Evolutionary conservation across 1,140 invertebrate genomes (phyloP).

Genomic region (Cotesia glomerata): DNA sequence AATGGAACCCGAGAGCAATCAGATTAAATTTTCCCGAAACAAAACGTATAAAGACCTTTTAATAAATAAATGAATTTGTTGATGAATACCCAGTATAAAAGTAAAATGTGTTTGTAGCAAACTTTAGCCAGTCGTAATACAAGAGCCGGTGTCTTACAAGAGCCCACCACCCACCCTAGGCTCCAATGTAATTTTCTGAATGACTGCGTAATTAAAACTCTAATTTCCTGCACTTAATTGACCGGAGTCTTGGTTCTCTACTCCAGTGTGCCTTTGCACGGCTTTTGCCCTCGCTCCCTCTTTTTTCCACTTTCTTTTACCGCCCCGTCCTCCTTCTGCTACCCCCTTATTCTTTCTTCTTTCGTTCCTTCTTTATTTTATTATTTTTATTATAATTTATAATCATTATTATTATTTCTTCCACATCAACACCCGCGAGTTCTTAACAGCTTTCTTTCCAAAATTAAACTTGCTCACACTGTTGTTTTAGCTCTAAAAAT

Average conservation of each 20-base stretch:
- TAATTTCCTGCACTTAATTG: constrained; percentile 66
- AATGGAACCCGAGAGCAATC: no score
- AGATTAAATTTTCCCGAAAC: no score
- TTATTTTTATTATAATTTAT: no score
- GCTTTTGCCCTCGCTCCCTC: constrained; percentile 11
- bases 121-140: neutral
- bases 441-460: no score
- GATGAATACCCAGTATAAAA: neutral
- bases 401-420: no score
- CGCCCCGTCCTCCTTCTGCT: no score
- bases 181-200: constrained; percentile 65
- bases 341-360: no score
- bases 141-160: constrained; percentile 12
- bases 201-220: constrained; percentile 67
- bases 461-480: no score
- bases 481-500: no score
- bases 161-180: constrained; percentile 39
- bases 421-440: no score
- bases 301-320: constrained; percentile 2
- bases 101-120: constrained; percentile 1
- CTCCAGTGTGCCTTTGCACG: constrained; percentile 21
- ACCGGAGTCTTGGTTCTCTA: constrained; percentile 58
- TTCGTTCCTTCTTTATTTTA: no score
- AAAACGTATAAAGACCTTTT: no score
- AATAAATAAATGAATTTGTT: neutral